Percentiles rank a stretch among this genome's conserved stretches.
Conservation (phyloP, 2,888 invertebrate species). For the Agrenia bidenticulata region DNA sequence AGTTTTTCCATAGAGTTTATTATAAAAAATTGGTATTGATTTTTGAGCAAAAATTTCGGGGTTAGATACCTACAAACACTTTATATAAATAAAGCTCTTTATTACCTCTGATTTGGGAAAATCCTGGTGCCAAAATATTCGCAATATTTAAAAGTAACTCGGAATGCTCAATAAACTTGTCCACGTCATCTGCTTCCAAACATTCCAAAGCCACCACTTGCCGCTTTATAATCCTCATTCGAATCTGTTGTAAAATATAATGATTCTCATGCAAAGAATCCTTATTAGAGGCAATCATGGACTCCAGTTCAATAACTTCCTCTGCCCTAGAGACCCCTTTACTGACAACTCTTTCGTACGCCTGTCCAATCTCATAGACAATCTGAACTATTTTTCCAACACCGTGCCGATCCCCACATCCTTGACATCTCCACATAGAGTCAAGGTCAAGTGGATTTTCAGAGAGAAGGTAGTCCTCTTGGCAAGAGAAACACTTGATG, state of each 20-base stretch:
- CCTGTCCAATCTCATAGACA: slow-evolving; percentile 27
- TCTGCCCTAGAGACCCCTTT: slow-evolving; percentile 12
- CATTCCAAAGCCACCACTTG: slow-evolving; percentile 27
- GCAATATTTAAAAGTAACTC: slow-evolving; percentile 37
- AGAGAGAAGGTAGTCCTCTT: slow-evolving; percentile 34
- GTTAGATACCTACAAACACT: background rate
- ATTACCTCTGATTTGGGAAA: slow-evolving; percentile 35
- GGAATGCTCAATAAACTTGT: slow-evolving; percentile 31
- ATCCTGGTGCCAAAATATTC: slow-evolving; percentile 40
- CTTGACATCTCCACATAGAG: slow-evolving; percentile 37
- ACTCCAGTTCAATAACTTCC: slow-evolving; percentile 31
- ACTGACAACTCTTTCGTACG: slow-evolving; percentile 28
- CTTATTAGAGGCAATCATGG: slow-evolving; percentile 14
- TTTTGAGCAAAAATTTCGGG: background rate
- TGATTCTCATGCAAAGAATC: slow-evolving; percentile 35
- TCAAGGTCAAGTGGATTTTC: slow-evolving; percentile 30
- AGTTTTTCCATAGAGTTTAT: background rate
- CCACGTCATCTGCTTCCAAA: slow-evolving; percentile 28
- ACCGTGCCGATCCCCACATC: slow-evolving; percentile 21
- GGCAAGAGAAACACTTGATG: slow-evolving; percentile 41
- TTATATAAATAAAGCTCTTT: background rate
- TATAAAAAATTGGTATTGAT: background rate
- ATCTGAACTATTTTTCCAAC: slow-evolving; percentile 35
- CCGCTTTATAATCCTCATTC: slow-evolving; percentile 30
- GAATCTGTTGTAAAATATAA: slow-evolving; percentile 36